These are phyloP conservation scores for Anthophora plumipes DNA, from an alignment of 2,888 invertebrate species.

Conservation along the genomic window DNA sequence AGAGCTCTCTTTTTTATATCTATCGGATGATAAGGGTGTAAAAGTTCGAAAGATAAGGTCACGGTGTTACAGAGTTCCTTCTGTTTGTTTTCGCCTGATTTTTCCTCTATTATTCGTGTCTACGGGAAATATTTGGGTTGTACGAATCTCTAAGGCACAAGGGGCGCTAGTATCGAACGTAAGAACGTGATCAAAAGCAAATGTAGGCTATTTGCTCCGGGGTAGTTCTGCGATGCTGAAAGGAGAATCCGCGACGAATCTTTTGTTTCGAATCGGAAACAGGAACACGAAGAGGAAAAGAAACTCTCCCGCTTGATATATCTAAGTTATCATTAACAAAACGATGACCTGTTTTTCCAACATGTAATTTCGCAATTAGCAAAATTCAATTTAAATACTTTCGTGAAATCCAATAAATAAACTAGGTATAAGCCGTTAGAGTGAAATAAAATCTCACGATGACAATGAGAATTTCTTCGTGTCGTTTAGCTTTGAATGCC, in stretches of 20 bases:
- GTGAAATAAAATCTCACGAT: not conserved
- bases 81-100: not conserved
- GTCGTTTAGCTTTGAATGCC: not conserved
- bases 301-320: not conserved
- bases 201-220: conserved; percentile 6
- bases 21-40: not conserved
- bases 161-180: not conserved
- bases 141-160: not conserved
- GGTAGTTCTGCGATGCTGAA: not conserved
- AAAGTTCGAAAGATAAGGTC: not conserved
- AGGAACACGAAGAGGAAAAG: no score
- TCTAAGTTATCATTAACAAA: not conserved
- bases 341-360: no score
- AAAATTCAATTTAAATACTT: no score
- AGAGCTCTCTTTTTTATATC: no score
- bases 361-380: no score
- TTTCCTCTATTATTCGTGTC: not conserved
- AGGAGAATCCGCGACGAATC: not conserved
- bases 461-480: not conserved
- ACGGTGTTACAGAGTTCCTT: not conserved
- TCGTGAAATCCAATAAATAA: no score
- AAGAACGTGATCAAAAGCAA: conserved; percentile 2
- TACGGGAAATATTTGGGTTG: not conserved
- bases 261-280: not conserved
- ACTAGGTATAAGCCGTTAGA: no score